Evolutionary conservation across 2,888 invertebrate species (phyloP).

Genomic region (Epinotia brunnichana): DNA sequence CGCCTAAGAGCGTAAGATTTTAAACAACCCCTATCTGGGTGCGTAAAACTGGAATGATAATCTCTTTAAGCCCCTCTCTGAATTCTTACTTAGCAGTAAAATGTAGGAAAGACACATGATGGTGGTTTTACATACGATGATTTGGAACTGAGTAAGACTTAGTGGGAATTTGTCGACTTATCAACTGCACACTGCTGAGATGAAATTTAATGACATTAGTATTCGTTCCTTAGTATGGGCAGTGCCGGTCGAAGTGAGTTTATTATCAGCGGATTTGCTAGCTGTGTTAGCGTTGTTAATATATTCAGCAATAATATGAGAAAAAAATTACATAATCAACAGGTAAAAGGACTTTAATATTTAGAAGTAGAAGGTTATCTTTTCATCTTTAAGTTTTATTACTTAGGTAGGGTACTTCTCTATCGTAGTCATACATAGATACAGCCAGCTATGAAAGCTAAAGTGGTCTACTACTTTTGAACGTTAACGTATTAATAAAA

Average conservation of each 20-base stretch:
- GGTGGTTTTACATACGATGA: not conserved
- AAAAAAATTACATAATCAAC: too few species aligned
- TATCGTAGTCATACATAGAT: too few species aligned
- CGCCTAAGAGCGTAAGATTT: conserved; percentile 54
- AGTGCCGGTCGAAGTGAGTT: not conserved
- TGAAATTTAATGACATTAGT: not conserved
- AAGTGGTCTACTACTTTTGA: too few species aligned
- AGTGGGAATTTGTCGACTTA: not conserved
- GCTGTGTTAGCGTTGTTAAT: not conserved
- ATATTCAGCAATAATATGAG: not conserved
- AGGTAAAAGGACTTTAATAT: too few species aligned
- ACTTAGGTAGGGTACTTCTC: too few species aligned
- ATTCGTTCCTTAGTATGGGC: not conserved
- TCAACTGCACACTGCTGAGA: not conserved
- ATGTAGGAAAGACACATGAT: not conserved
- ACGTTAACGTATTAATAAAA: too few species aligned
- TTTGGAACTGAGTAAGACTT: not conserved
- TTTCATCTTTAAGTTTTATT: too few species aligned
- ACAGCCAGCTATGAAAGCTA: too few species aligned
- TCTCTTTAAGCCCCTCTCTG: conserved; percentile 28
- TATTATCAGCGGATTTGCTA: not conserved
- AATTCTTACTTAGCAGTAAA: not conserved
- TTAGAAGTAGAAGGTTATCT: too few species aligned
- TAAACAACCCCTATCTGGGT: conserved; percentile 51
- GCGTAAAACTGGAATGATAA: conserved; percentile 36